Evolutionary conservation across 2,113 vertebrate species (phyloP), one percentile per base, ranked within the genome.

Genomic region (Pipra filicauda): DNA sequence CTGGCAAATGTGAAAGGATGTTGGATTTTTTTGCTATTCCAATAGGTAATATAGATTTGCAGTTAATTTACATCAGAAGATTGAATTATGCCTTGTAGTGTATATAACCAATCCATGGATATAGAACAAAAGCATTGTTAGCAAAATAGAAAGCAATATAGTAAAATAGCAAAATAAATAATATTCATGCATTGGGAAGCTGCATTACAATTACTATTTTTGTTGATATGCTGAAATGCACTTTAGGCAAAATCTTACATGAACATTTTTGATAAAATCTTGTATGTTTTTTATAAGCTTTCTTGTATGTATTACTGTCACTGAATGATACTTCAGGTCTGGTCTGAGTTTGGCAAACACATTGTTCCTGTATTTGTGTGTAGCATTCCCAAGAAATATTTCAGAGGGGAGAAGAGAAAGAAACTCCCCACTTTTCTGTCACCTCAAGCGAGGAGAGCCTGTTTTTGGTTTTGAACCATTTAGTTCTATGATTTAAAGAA

Each of bases 401-500:
- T 88, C 23, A 37, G 21, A 55, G 10, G 21, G 28, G 17, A 65
- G 31, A 81, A 12, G 28, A 75, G 67, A 64, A 70, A 74, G 12
- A 61, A 58, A 41, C 0, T 0, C 13, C 6, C 1, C 14, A 5
- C 19, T 52, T 65, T n/a, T 43, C 9, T 86, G 33, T 67, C 33
- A 33, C 49, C 93, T 91, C 26, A 22, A 12, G 44, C 5, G 20
- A 48, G 13, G 22, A 57, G 27, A 95, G 59, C 49, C 51, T 74
- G 19, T 8, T 88, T 89, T 76, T 90, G 27, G 31, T 83, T 85
- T 74, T 83, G 43, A 94, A 74, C 11, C 21, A 43, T 51, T 71
- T 80, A 80, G 64, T 33, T 80, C 86, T 88, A 59, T 67, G 41
- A 49, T 77, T 91, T 91, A 85, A 96, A 77, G 52, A 43, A 86